Evolutionary conservation across 2,113 vertebrate genomes (phyloP).

Genomic region (Arvicanthis niloticus): DNA sequence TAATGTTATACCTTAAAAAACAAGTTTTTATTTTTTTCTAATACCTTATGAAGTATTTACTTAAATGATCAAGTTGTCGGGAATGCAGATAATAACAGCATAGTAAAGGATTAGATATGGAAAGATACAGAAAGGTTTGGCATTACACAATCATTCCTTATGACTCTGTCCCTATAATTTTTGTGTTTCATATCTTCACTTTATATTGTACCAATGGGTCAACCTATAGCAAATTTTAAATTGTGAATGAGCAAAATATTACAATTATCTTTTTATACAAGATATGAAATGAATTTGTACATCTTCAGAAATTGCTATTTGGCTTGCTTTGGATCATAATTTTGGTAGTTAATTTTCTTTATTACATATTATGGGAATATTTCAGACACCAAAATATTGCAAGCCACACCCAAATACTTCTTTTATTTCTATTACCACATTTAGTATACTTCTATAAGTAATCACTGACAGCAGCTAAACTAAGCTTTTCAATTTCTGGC

Average conservation of each 20-base stretch:
- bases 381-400: not conserved
- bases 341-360: not conserved
- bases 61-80: not conserved
- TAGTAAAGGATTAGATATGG: not conserved
- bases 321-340: not conserved
- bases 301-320: not conserved
- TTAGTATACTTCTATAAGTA: not conserved
- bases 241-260: not conserved
- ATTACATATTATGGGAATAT: not conserved
- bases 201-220: not conserved
- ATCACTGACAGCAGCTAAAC: too few species aligned
- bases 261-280: not conserved
- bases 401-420: not conserved
- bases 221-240: not conserved
- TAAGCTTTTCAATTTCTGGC: too few species aligned
- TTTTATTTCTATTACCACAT: not conserved
- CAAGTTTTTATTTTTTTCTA: not conserved
- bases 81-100: not conserved
- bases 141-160: not conserved
- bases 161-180: not conserved
- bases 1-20: not conserved
- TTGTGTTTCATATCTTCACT: not conserved
- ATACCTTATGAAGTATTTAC: not conserved
- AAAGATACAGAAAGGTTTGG: not conserved
- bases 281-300: not conserved